Evolutionary conservation across 2,888 invertebrate genomes (phyloP).

Genomic region (Heteromyza rotundicornis): DNA sequence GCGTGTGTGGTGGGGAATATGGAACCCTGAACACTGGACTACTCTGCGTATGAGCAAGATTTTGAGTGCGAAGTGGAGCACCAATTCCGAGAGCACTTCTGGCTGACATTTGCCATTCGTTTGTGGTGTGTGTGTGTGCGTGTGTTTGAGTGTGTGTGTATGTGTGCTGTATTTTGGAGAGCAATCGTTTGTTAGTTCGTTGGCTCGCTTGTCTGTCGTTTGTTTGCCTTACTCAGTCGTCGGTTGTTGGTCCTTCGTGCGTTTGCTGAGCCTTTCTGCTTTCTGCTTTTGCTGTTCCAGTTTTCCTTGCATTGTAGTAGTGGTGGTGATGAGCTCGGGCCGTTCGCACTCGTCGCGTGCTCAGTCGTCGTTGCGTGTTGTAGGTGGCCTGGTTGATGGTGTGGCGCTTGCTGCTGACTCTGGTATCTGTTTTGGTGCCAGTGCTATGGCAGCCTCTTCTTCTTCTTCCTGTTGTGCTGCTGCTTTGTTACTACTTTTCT

Average conservation of each 20-base stretch:
- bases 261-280: neutral
- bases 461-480: slow-evolving; percentile 18
- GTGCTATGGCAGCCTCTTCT: slow-evolving; percentile 23
- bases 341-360: slow-evolving; percentile 29
- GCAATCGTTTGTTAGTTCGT: neutral
- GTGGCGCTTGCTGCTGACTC: slow-evolving; percentile 10
- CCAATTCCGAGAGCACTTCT: no score
- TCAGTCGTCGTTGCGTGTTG: slow-evolving; percentile 59
- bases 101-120: no score
- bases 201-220: slow-evolving; percentile 1
- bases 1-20: no score
- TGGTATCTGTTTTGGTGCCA: neutral
- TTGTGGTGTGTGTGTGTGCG: no score
- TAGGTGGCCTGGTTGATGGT: slow-evolving; percentile 55
- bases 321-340: neutral
- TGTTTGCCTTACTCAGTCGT: neutral
- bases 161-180: no score
- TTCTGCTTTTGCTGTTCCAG: neutral
- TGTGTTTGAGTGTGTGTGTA: no score
- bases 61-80: no score
- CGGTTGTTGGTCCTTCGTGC: slow-evolving; percentile 1
- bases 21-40: no score
- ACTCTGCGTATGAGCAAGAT: no score
- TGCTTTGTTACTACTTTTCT: neutral
- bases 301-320: neutral